phyloP scores from a whole-genome alignment of 2,113 vertebrate genomes.

The Gallinago undulata region DNA sequence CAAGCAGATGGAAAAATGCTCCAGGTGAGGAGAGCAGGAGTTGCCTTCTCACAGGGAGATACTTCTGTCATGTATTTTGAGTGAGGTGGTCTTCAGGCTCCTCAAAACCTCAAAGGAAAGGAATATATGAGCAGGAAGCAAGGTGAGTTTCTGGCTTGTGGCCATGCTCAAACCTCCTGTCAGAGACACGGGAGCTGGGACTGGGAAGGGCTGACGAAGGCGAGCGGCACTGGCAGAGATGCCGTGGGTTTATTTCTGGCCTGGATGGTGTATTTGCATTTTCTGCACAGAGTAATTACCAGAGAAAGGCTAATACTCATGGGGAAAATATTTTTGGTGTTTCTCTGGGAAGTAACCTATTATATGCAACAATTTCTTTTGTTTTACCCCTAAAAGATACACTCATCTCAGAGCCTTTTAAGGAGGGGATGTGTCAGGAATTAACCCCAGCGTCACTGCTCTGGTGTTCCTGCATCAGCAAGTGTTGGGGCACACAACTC shows the following conservation, averaged over 20 bases:
- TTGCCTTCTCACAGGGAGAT: not conserved
- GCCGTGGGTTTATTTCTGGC: not conserved
- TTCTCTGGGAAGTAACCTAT: not conserved
- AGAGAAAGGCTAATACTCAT: not conserved
- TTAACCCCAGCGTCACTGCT: not conserved
- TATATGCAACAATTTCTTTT: not conserved
- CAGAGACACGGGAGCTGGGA: not conserved
- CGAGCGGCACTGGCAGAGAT: rapidly evolving
- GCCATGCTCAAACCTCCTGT: not conserved
- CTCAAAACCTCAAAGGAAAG: not conserved
- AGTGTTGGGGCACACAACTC: not conserved
- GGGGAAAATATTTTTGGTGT: not conserved
- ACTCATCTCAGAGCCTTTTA: not conserved
- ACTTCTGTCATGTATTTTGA: not conserved
- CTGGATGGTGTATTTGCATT: not conserved
- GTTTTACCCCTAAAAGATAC: not conserved
- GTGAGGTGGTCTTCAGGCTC: not conserved
- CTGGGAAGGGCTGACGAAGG: not conserved
- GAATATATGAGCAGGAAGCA: not conserved
- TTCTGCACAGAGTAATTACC: not conserved
- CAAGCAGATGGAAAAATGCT: not conserved
- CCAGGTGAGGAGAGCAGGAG: not conserved
- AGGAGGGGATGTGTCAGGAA: not conserved
- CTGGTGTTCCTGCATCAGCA: not conserved
- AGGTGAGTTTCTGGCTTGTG: not conserved